Evolutionary conservation across 2,113 vertebrate species (phyloP).

Genomic region (Siniperca knerii): DNA sequence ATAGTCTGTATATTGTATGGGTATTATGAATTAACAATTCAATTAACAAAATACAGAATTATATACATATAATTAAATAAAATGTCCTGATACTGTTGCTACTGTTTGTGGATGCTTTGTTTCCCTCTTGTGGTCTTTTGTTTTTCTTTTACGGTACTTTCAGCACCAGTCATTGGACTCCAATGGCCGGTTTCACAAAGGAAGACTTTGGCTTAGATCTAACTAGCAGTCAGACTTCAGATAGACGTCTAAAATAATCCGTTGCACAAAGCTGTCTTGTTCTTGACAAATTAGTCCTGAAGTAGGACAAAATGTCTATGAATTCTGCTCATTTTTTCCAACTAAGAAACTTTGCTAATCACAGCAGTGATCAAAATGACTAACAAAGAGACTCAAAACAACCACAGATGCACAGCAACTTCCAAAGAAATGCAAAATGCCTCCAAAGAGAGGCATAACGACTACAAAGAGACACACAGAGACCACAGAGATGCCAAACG

Average conservation of each 20-base stretch:
- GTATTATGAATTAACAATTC: constrained; percentile 83
- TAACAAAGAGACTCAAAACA: background rate
- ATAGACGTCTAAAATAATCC: background rate
- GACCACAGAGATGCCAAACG: too few species aligned
- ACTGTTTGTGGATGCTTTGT: constrained; percentile 13
- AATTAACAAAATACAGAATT: constrained; percentile 85
- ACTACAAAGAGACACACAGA: too few species aligned
- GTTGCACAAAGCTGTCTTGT: background rate
- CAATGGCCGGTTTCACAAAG: background rate
- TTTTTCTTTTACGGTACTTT: background rate
- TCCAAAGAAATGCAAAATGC: too few species aligned
- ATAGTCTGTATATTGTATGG: constrained; percentile 86
- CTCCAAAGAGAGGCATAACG: too few species aligned
- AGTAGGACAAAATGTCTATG: too few species aligned
- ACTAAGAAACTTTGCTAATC: background rate
- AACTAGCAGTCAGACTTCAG: background rate
- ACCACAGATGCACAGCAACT: too few species aligned
- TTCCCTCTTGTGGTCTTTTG: background rate
- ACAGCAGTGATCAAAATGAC: background rate
- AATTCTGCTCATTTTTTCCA: background rate
- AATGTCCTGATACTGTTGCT: constrained; percentile 84
- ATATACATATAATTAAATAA: constrained; percentile 87
- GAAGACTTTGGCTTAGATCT: background rate
- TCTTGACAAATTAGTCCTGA: background rate
- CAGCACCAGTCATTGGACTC: background rate